phyloP scores from a whole-genome alignment of 2,888 invertebrate genomes.

The Dendrolimus pini region DNA sequence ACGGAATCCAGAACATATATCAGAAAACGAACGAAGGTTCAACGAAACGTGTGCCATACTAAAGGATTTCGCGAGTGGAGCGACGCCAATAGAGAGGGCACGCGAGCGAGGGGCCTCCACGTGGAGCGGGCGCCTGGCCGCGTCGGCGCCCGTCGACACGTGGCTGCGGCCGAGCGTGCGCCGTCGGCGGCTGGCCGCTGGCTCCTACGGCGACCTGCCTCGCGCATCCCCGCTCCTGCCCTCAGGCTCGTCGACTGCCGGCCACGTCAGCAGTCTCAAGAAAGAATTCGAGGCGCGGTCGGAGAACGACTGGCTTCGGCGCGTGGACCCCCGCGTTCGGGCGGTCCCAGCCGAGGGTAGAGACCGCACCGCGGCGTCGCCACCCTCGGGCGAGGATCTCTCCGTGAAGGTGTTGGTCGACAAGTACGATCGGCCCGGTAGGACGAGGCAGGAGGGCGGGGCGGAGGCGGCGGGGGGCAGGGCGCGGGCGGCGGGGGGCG shows the following conservation, averaged over 20 bases:
- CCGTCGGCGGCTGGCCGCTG: conserved; percentile 54
- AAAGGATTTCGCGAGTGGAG: conserved; percentile 67
- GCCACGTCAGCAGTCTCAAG: conserved; percentile 90
- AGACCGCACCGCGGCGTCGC: conserved; percentile 77
- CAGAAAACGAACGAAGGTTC: conserved; percentile 62
- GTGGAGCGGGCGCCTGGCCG: conserved; percentile 73
- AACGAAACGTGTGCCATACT: conserved; percentile 79
- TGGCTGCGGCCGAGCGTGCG: conserved; percentile 62
- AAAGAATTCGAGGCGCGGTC: conserved; percentile 89
- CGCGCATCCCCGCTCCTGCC: conserved; percentile 31
- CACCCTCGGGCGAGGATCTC: conserved; percentile 80
- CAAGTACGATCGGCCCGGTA: conserved; percentile 78
- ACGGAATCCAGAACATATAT: conserved; percentile 27
- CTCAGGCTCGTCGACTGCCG: conserved; percentile 60
- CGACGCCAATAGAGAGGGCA: conserved; percentile 50
- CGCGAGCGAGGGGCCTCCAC: conserved; percentile 52
- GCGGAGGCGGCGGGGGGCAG: conserved; percentile 26
- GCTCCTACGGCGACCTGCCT: conserved; percentile 61
- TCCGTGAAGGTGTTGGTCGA: conserved; percentile 86
- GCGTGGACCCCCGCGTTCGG: conserved; percentile 26
- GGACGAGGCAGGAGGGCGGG: conserved; percentile 35
- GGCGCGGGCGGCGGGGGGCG: conserved; percentile 22
- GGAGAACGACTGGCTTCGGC: conserved; percentile 32
- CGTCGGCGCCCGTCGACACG: conserved; percentile 79
- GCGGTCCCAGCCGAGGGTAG: conserved; percentile 16